Percentiles rank a stretch among this genome's conserved stretches.
These are phyloP conservation scores for Echinops telfairi DNA, from an alignment of 2,113 vertebrate species.

Conservation along the genomic window DNA sequence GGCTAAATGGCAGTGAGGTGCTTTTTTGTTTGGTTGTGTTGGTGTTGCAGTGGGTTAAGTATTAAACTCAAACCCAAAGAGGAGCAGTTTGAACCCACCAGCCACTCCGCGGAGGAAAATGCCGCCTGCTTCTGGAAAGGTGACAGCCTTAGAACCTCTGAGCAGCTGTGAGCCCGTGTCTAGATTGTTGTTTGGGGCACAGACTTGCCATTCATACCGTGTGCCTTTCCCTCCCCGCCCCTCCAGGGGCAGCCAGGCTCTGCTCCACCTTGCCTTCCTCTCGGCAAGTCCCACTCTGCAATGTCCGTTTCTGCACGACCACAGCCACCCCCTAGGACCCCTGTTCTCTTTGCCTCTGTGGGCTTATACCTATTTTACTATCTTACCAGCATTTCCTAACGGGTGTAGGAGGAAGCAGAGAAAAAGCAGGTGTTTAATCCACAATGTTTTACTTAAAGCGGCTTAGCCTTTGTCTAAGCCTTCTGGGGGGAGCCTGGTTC, in stretches of 20 bases:
- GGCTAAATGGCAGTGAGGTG: neutral
- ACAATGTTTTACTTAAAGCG: neutral
- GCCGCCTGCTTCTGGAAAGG: too few relatives aligned
- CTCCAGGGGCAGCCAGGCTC: neutral
- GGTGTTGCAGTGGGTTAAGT: too few relatives aligned
- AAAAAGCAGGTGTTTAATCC: neutral
- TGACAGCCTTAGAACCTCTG: too few relatives aligned
- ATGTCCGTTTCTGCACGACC: neutral
- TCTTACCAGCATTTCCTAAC: conserved; percentile 9
- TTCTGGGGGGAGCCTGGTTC: neutral
- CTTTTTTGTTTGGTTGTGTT: neutral
- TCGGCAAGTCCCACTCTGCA: neutral
- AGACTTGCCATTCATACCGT: neutral
- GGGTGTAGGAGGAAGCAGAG: conserved; percentile 46
- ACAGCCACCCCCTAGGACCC: neutral
- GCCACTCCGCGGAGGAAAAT: too few relatives aligned
- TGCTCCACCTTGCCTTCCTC: neutral
- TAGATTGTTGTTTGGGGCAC: neutral
- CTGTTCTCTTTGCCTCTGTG: neutral
- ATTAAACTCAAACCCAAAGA: too few relatives aligned
- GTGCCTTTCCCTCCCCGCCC: neutral
- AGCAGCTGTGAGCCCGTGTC: too few relatives aligned
- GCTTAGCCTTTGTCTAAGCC: neutral
- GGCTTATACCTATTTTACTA: neutral
- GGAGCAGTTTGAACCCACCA: too few relatives aligned